Evolutionary conservation across 2,888 invertebrate genomes (phyloP).

Genomic region (Pyrgus malvae): DNA sequence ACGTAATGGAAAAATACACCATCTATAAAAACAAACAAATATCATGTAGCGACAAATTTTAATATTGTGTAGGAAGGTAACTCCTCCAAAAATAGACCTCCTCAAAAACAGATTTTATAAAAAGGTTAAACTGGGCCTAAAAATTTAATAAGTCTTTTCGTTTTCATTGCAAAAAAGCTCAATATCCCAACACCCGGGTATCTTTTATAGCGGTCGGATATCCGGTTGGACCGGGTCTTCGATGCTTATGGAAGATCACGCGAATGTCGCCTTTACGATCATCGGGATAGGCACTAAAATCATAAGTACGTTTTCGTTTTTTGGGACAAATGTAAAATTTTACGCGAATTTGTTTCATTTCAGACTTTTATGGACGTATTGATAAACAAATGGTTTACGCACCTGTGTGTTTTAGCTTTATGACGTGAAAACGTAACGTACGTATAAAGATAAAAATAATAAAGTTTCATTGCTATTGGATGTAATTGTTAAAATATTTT

Average conservation of each 20-base stretch:
- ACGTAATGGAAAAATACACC: too few species aligned
- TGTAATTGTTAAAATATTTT: too few species aligned
- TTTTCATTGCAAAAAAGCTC: slow-evolving; percentile 3
- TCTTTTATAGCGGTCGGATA: slow-evolving; percentile 23
- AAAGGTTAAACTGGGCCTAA: not conserved
- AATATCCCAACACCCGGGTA: slow-evolving; percentile 8
- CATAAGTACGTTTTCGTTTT: not conserved
- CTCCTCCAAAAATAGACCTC: not conserved
- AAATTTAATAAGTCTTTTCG: slow-evolving; percentile 1
- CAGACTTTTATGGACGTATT: not conserved
- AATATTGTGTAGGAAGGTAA: too few species aligned
- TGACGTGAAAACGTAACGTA: too few species aligned
- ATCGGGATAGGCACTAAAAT: slow-evolving; percentile 14
- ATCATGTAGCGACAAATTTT: too few species aligned
- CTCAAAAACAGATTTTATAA: not conserved
- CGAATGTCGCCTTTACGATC: slow-evolving; percentile 6
- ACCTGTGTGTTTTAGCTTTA: not conserved
- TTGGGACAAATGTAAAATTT: not conserved
- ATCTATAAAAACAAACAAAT: too few species aligned
- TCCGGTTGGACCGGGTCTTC: slow-evolving; percentile 11
- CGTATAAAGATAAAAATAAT: too few species aligned
- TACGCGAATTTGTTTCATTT: not conserved
- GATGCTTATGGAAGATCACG: slow-evolving; percentile 1
- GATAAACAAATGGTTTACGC: not conserved
- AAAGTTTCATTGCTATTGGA: too few species aligned